Base-by-base conservation (phyloP, 2,888 invertebrate genomes). In the Argynnis bischoffii region DNA sequence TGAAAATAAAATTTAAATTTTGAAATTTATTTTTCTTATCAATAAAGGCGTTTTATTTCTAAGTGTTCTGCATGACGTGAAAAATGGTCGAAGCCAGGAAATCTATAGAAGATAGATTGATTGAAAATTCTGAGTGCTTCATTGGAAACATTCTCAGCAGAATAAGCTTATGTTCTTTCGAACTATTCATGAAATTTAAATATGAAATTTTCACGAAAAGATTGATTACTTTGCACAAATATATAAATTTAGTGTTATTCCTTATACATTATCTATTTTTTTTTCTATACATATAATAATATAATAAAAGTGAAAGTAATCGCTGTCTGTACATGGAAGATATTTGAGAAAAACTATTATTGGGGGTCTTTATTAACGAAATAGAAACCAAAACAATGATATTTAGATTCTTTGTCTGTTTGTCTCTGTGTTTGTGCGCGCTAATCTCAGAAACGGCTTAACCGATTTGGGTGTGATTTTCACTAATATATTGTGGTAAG, bases 101-200 rank as follows among this genome's bases (percentile, higher is more conserved):
- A 70, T 67, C 56, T 70, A 63, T 70, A 54, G 50, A 55, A 48
- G 55, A 55, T 64, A 57, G 64, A 70, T 64, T 57, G 67, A 70
- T 65, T 51, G 61, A 63, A 57, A 55, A 61, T 54, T 64, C 47
- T 46, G 46, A 60, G 47, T 46, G 41, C 48, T 31, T 41, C 35
- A 41, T 41, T 54, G 21, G 46, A 21, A 64, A 64, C 53, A 63
- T 59, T 66, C 53, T 55, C 15, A 21, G 21, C 15, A 60, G 54
- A 54, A 65, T 51, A 54, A 15, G 48, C 53, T 66, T 59, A 59
- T 66, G 47, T 66, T 47, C 31, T 16, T 48, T 66, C 6, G 54
- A 66, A 48, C 59, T 60, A 48, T 47, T 59, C 46, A 47, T 35
- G 54, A 54, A 63, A 63, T 63, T 63, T 55, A 54, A 55, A 63